Percentiles rank a stretch among this genome's conserved stretches.
Conservation (phyloP, 2,113 vertebrate species). For the Struthio camelus region DNA sequence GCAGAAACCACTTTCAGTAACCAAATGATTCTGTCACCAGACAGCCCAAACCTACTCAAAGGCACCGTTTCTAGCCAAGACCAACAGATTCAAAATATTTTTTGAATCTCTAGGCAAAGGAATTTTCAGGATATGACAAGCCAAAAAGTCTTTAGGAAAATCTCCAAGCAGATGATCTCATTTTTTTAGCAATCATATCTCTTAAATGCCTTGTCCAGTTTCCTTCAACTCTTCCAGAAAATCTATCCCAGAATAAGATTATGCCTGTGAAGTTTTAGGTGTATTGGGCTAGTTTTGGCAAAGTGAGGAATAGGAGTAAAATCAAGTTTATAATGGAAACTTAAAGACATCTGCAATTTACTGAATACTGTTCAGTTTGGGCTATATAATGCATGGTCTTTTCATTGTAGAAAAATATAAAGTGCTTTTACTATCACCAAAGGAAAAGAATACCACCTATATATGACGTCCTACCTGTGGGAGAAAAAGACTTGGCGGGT, state of each 20-base stretch:
- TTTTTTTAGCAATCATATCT: slow-evolving; percentile 32
- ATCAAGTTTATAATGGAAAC: slow-evolving; percentile 16
- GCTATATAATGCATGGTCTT: not conserved
- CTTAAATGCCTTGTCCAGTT: slow-evolving; percentile 66
- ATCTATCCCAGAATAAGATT: slow-evolving; percentile 37
- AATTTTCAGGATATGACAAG: slow-evolving; percentile 51
- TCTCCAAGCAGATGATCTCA: slow-evolving; percentile 60
- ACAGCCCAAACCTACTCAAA: slow-evolving; percentile 48
- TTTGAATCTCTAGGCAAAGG: slow-evolving; percentile 37
- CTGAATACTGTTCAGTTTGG: not conserved
- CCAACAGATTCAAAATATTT: slow-evolving; percentile 30
- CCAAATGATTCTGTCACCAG: slow-evolving; percentile 64
- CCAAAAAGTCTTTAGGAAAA: slow-evolving; percentile 33
- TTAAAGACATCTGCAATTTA: slow-evolving; percentile 29
- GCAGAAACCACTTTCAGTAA: slow-evolving; percentile 33
- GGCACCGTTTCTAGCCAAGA: slow-evolving; percentile 57
- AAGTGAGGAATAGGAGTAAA: slow-evolving; percentile 18
- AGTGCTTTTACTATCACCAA: not conserved
- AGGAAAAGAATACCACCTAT: slow-evolving; percentile 8
- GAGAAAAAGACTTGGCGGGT: slow-evolving; percentile 7
- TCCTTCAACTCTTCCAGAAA: slow-evolving; percentile 57
- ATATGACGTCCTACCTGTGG: not conserved
- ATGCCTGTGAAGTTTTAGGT: slow-evolving; percentile 42
- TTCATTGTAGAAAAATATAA: slow-evolving; percentile 31
- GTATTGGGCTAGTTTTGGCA: slow-evolving; percentile 47